Conservation (phyloP, 2,888 invertebrate genomes). For the Ethmia dodecea region DNA sequence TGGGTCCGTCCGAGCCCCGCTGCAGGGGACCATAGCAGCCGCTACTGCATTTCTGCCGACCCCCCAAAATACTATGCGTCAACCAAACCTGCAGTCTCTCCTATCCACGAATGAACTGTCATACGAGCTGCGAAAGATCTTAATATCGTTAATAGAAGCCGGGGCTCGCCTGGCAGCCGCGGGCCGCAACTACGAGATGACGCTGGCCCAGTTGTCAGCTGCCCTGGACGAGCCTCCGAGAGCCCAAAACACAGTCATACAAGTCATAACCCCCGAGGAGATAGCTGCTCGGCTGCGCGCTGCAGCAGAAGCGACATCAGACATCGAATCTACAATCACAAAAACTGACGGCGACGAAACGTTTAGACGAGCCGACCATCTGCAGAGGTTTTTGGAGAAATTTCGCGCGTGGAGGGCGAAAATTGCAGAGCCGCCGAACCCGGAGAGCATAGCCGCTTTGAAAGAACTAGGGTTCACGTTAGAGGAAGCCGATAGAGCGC, state of each 20-base stretch:
- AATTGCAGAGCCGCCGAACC: constrained; percentile 49
- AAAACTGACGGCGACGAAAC: constrained; percentile 26
- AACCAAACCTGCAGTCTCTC: constrained; percentile 62
- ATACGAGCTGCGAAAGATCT: constrained; percentile 55
- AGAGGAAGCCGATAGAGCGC: constrained; percentile 51
- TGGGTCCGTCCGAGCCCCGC: constrained; percentile 59
- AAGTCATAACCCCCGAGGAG: constrained; percentile 63
- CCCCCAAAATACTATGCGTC: constrained; percentile 43
- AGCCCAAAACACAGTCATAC: constrained; percentile 36
- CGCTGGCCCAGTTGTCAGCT: constrained; percentile 50
- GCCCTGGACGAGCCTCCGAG: constrained; percentile 55
- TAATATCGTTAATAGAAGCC: constrained; percentile 65
- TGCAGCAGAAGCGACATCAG: constrained; percentile 21
- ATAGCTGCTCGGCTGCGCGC: constrained; percentile 45
- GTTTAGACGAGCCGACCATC: constrained; percentile 50
- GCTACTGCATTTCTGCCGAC: constrained; percentile 58
- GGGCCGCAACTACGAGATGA: constrained; percentile 57
- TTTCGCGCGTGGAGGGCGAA: constrained; percentile 55
- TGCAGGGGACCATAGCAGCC: constrained; percentile 53
- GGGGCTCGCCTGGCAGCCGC: constrained; percentile 62
- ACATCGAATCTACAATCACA: constrained; percentile 8
- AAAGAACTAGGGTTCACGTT: constrained; percentile 52
- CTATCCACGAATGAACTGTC: constrained; percentile 65
- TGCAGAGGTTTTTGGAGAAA: constrained; percentile 58
- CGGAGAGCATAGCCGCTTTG: constrained; percentile 44